Conservation (phyloP, 2,888 invertebrate species). For the Teinopalpus imperialis region DNA sequence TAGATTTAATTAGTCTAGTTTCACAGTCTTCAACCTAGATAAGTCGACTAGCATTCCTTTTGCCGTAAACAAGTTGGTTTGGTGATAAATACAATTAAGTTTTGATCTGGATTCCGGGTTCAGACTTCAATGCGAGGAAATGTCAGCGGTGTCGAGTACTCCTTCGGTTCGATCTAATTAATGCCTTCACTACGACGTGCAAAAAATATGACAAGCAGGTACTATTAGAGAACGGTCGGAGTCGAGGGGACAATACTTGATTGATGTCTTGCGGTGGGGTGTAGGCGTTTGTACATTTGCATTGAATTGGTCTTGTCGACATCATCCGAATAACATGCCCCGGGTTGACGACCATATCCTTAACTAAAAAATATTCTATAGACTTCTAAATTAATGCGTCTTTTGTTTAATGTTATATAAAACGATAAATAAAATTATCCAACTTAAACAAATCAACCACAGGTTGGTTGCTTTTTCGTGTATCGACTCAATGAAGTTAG, state of each 20-base stretch:
- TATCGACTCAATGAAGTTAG: too few relatives aligned
- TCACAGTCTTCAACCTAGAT: slow-evolving; percentile 3
- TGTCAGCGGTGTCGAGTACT: slow-evolving; percentile 63
- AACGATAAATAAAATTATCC: too few relatives aligned
- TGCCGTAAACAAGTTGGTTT: slow-evolving; percentile 39
- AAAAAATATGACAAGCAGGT: slow-evolving; percentile 56
- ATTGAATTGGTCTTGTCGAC: slow-evolving; percentile 69
- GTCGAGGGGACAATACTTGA: slow-evolving; percentile 59
- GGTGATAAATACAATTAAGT: slow-evolving; percentile 41
- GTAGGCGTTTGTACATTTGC: slow-evolving; percentile 70
- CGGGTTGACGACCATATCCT: slow-evolving; percentile 50
- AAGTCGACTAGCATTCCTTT: slow-evolving; percentile 31
- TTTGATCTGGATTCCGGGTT: slow-evolving; percentile 69
- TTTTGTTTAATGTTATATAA: too few relatives aligned
- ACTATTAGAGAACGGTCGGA: slow-evolving; percentile 36
- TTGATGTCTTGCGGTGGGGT: slow-evolving; percentile 48
- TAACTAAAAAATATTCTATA: slow-evolving; percentile 7
- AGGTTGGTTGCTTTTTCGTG: too few relatives aligned
- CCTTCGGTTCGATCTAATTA: slow-evolving; percentile 65
- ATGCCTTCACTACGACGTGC: slow-evolving; percentile 50
- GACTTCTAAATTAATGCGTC: background rate
- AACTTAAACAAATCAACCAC: too few relatives aligned
- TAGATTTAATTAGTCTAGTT: too few relatives aligned
- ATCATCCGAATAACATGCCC: slow-evolving; percentile 49
- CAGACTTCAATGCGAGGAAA: slow-evolving; percentile 60